These are phyloP conservation scores for Pollenia amentaria DNA, from an alignment of 2,888 invertebrate species.

Conservation along the genomic window DNA sequence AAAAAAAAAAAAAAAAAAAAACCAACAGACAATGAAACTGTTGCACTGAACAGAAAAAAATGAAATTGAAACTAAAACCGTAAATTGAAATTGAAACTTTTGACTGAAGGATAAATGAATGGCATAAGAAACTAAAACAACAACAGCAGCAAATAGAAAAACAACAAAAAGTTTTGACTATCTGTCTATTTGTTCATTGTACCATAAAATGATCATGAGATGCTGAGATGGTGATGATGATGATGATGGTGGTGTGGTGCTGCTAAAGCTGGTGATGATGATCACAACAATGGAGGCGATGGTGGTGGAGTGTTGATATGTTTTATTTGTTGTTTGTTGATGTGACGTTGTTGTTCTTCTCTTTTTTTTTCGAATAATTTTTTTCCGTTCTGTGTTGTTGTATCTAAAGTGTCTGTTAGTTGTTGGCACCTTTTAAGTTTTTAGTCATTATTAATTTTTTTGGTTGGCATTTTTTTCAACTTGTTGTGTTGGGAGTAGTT, in stretches of 20 bases:
- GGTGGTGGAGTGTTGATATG: slow-evolving; percentile 59
- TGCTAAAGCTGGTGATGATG: slow-evolving; percentile 37
- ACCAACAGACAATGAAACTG: slow-evolving; percentile 51
- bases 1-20: slow-evolving; percentile 12
- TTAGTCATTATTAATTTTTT: slow-evolving; percentile 66
- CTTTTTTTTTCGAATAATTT: slow-evolving; percentile 10
- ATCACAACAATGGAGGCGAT: slow-evolving; percentile 29
- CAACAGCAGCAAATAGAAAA: slow-evolving; percentile 17
- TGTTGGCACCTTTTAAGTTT: slow-evolving; percentile 73
- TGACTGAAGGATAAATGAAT: slow-evolving; percentile 73
- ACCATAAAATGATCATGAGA: slow-evolving; percentile 60
- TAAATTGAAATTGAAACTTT: slow-evolving; percentile 74
- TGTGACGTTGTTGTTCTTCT: slow-evolving; percentile 53
- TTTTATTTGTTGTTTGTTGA: slow-evolving; percentile 47
- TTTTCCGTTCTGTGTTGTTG: slow-evolving; percentile 42
- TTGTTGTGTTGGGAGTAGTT: slow-evolving; percentile 51
- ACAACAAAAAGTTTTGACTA: slow-evolving; percentile 66
- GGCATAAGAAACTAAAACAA: slow-evolving; percentile 49
- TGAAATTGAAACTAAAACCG: slow-evolving; percentile 73
- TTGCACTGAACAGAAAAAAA: slow-evolving; percentile 23
- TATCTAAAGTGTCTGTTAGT: slow-evolving; percentile 71
- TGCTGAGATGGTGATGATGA: slow-evolving; percentile 36
- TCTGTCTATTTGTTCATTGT: slow-evolving; percentile 64
- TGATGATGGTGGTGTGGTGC: slow-evolving; percentile 20
- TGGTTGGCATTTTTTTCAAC: slow-evolving; percentile 17